These are phyloP conservation scores for Dasyornis broadbenti DNA, from an alignment of 2,113 vertebrate species.

Conservation along the genomic window DNA sequence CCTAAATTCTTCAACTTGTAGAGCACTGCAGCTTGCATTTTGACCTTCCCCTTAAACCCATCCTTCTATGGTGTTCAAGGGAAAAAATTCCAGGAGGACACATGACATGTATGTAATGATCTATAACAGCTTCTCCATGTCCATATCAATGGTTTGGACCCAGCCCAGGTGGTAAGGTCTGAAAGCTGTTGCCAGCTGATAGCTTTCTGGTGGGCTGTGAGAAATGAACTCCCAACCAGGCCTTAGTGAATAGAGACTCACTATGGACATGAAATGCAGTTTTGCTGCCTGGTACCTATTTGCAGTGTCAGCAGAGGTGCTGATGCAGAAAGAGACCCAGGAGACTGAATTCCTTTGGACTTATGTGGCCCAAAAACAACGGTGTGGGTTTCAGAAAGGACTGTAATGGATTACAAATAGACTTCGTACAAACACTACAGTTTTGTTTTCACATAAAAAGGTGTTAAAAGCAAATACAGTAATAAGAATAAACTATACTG, in stretches of 20 bases:
- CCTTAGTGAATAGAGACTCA: not conserved
- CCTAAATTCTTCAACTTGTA: not conserved
- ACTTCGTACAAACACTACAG: not conserved
- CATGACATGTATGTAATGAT: not conserved
- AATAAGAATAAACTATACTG: not conserved
- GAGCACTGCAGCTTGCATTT: not conserved
- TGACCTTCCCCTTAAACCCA: not conserved
- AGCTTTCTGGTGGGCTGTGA: not conserved
- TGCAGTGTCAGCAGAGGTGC: not conserved
- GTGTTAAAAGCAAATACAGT: not conserved
- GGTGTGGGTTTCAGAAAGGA: not conserved
- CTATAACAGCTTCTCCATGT: not conserved
- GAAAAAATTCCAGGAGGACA: not conserved
- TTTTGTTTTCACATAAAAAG: not conserved
- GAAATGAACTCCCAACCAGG: not conserved
- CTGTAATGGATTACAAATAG: not conserved
- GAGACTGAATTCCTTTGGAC: not conserved
- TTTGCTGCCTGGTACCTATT: not conserved
- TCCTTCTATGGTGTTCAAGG: not conserved
- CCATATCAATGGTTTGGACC: not conserved
- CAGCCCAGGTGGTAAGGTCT: not conserved
- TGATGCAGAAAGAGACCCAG: not conserved
- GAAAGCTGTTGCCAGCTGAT: not conserved
- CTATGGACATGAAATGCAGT: not conserved
- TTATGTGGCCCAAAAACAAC: not conserved